Evolutionary conservation across 2,797 vertebrate species (phyloP).

Genomic region (Gambusia yucatana): DNA sequence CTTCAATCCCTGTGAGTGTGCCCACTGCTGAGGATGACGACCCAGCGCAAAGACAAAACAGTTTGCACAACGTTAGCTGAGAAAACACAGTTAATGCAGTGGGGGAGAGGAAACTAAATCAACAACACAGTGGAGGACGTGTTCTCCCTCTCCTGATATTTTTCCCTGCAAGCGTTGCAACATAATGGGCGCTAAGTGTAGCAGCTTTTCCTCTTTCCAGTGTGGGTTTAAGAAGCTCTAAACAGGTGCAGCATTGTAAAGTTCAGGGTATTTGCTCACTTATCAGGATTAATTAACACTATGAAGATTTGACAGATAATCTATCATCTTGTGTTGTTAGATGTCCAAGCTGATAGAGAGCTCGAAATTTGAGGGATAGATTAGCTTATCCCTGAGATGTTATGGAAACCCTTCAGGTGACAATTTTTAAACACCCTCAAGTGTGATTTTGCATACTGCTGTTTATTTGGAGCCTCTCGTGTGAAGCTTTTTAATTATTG

Average conservation of each 20-base stretch:
- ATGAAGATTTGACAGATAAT: conserved; percentile 22
- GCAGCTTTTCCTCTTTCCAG: conserved; percentile 36
- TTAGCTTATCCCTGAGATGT: conserved; percentile 46
- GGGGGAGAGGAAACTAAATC: conserved; percentile 78
- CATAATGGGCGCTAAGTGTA: conserved; percentile 71
- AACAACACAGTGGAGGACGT: conserved; percentile 83
- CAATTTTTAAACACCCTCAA: conserved; percentile 74
- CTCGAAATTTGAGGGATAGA: conserved; percentile 42
- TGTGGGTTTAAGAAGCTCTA: conserved; percentile 41
- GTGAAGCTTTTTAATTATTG: conserved; percentile 73
- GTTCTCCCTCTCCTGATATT: conserved; percentile 77
- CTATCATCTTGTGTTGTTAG: conserved; percentile 27
- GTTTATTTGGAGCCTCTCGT: conserved; percentile 66
- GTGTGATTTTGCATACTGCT: conserved; percentile 73
- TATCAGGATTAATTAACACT: conserved; percentile 40
- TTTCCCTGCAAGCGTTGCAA: conserved; percentile 57
- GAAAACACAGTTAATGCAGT: conserved; percentile 77
- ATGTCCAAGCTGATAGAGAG: conserved; percentile 24
- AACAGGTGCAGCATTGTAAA: conserved; percentile 73
- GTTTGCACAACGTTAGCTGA: conserved; percentile 94
- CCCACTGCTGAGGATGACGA: conserved; percentile 86
- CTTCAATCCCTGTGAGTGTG: conserved; percentile 73
- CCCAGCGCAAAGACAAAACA: conserved; percentile 97
- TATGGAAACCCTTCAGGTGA: conserved; percentile 72
- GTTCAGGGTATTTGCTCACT: conserved; percentile 33